Evolutionary conservation across 23 tunicate genomes (phyloP), one percentile per base, ranked within the genome.

Genomic region (Halocynthia aurantium): DNA sequence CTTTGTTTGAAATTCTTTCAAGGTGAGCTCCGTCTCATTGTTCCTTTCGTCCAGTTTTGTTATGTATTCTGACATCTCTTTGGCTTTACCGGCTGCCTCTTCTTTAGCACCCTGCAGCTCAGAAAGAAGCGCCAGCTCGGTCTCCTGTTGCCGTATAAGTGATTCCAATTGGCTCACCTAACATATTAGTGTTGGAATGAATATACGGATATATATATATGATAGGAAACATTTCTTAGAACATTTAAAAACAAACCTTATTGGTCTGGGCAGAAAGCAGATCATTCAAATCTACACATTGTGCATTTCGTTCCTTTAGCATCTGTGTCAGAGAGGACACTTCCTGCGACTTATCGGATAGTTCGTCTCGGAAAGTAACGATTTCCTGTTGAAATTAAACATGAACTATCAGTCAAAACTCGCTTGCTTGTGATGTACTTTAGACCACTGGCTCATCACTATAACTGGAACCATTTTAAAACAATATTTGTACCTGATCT

Each of bases 51-150:
- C 95, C 72, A 88, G 63, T 62, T 67, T 69, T 4, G 78, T 67
- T 7, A 88, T 77, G 77, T 88, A 88, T 52, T 74, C 82, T 6
- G 95, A 77, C 55, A 88, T 60, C 50, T 88, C 95, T 7, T 73
- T 53, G 20, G 95, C 95, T 64, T 87, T 80, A 7, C 70, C 57
- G 53, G 86, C 78, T n/a, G 87, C 76, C 10, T 78, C 57, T 65
- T 80, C 88, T 7, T 77, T 67, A 15, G 81, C 85, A 52, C 88
- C 95, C 40, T 88, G 77, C 9, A 85, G 85, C 52, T 88, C 85
- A 5, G 95, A 85, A 7, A 88, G 13, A 31, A 88, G 84, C 9
- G 81, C 82, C 51, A 86, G 62, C 63, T 88, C 95, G 13, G 80
- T 49, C 17, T 83, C 95, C 49, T 88, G 82, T 55, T 88, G 63